Conservation (phyloP, 2,888 invertebrate genomes). For the Lomographa bimaculata region DNA sequence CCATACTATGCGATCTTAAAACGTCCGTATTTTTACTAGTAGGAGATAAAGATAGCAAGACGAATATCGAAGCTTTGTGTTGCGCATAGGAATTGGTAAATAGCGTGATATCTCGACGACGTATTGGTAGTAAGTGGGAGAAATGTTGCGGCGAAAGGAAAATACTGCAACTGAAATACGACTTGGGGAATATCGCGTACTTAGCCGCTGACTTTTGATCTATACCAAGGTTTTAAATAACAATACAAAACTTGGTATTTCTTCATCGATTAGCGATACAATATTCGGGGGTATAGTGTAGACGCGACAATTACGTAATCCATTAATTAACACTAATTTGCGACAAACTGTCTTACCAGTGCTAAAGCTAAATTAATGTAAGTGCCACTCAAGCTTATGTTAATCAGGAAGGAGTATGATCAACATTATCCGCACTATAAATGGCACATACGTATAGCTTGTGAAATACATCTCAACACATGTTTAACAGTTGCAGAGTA, state of each 20-base stretch:
- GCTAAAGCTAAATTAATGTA: slow-evolving; percentile 13
- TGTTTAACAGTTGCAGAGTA: slow-evolving; percentile 2
- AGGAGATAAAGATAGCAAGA: slow-evolving; percentile 3
- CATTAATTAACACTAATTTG: slow-evolving; percentile 6
- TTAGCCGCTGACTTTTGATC: slow-evolving; percentile 8
- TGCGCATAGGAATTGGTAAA: slow-evolving; percentile 10
- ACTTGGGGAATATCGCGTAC: slow-evolving; percentile 6
- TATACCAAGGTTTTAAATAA: no score
- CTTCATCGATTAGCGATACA: no score
- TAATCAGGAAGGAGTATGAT: slow-evolving; percentile 10
- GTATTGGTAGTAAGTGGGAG: slow-evolving; percentile 7
- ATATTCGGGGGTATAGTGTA: no score
- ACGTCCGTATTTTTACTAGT: slow-evolving; percentile 33
- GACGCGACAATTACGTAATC: no score
- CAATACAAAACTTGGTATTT: no score
- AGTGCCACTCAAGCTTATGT: slow-evolving; percentile 3
- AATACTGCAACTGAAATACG: slow-evolving; percentile 7
- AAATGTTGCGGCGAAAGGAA: slow-evolving; percentile 10
- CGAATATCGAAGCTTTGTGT: slow-evolving; percentile 7
- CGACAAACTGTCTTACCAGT: neutral
- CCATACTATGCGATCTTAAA: slow-evolving; percentile 30
- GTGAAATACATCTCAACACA: slow-evolving; percentile 1
- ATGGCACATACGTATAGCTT: neutral
- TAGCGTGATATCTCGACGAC: slow-evolving; percentile 13
- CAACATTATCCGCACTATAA: slow-evolving; percentile 13